A percentile compares a stretch with the other conserved stretches of the same genome.
These are phyloP conservation scores for Sturnira hondurensis DNA, from an alignment of 2,113 vertebrate species.

Conservation along the genomic window DNA sequence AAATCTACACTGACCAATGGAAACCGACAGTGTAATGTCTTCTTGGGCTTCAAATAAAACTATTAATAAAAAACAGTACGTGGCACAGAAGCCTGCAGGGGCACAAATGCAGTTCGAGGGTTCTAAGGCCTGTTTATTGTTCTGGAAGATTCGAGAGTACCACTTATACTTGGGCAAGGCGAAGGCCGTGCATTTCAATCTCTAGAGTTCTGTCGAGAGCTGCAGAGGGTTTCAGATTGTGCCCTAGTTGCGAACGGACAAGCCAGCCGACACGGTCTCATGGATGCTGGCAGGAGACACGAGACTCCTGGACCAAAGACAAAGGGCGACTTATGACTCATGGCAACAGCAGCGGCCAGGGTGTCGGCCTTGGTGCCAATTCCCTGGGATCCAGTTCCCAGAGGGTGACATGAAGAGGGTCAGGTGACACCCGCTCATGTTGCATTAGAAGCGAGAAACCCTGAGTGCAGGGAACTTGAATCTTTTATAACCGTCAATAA, in stretches of 20 bases:
- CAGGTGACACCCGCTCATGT: neutral
- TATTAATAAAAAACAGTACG: neutral
- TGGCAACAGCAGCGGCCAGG: neutral
- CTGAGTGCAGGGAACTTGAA: neutral
- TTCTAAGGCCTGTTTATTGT: neutral
- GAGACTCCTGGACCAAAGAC: conserved; percentile 1
- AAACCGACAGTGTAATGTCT: neutral
- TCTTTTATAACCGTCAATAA: neutral
- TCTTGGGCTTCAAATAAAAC: neutral
- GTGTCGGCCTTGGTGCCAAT: neutral
- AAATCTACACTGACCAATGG: neutral
- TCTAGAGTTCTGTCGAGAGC: neutral
- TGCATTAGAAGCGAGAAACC: neutral
- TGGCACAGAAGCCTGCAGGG: neutral
- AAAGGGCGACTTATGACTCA: neutral
- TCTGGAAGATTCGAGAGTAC: neutral
- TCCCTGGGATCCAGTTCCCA: conserved; percentile 6
- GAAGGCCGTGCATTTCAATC: neutral
- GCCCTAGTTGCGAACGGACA: neutral
- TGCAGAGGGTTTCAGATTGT: neutral
- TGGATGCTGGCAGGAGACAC: neutral
- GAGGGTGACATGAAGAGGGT: neutral
- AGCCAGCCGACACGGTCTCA: neutral
- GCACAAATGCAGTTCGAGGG: neutral
- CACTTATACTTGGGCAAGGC: neutral